Evolutionary conservation across 2,113 vertebrate genomes (phyloP).

Genomic region (Chionomys nivalis): DNA sequence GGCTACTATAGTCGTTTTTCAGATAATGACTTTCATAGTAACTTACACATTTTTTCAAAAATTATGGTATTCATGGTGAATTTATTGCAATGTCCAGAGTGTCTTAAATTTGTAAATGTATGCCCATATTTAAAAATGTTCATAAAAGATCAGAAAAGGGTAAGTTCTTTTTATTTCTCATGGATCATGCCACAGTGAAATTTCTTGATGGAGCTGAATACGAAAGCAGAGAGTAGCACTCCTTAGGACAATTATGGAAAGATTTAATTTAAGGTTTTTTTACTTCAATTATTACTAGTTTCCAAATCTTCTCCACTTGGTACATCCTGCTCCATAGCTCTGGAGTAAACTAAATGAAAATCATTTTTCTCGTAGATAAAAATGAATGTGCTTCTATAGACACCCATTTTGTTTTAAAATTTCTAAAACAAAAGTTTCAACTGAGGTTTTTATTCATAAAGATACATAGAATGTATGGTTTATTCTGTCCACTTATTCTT

Average conservation of each 20-base stretch:
- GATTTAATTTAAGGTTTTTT: slow-evolving; percentile 29
- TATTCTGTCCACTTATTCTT: not conserved
- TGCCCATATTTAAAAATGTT: slow-evolving; percentile 36
- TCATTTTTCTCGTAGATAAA: not conserved
- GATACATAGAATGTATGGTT: not conserved
- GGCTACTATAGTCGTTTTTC: not conserved
- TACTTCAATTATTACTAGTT: not conserved
- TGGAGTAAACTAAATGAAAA: not conserved
- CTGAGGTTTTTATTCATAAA: not conserved
- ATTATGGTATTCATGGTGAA: not conserved
- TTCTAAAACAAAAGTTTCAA: not conserved
- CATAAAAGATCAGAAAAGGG: slow-evolving; percentile 21
- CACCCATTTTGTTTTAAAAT: not conserved
- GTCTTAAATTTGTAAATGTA: slow-evolving; percentile 46
- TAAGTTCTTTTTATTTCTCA: slow-evolving; percentile 27
- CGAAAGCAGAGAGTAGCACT: not conserved
- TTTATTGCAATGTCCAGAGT: slow-evolving; percentile 13
- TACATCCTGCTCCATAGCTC: not conserved
- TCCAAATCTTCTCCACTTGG: not conserved
- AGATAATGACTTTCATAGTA: not conserved
- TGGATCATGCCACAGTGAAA: not conserved
- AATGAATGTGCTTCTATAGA: not conserved
- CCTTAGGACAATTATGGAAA: not conserved
- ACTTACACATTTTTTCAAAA: not conserved
- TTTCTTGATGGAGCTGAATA: slow-evolving; percentile 14